Evolutionary conservation across 2,797 vertebrate genomes (phyloP), one percentile per base, ranked within the genome.

Genomic region (Danio tinwini): DNA sequence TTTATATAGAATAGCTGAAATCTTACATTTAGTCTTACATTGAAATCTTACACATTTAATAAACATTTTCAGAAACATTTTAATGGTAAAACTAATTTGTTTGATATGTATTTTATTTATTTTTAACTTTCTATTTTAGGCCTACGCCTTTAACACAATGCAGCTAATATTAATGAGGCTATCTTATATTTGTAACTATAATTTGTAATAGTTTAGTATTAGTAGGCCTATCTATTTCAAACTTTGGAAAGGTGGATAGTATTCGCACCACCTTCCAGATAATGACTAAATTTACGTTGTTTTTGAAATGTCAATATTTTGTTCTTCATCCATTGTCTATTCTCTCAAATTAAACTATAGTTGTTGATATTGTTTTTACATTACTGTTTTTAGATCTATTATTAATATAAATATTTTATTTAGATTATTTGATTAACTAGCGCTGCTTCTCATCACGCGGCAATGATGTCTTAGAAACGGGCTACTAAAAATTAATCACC

Each of bases 371-470:
- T 21, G 12, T 39, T 2, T 19, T 1, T 40, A 74, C 65, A 42
- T 3, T 1, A 29, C 29, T 29, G 1, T 29, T 29, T 68, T 61
- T 21, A 47, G 2, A 16, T 16, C 65, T 5, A 1, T 47, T 47
- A 47, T 2, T 47, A 29, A 29, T 45, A 12, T 12, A n/a, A n/a
- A n/a, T 7, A 2, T 12, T 47, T 47, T 47, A 7, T 12, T 47
- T 7, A 5, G 17, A 76, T 81, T 74, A 73, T 83, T 67, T 70
- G 59, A 74, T 69, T 68, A 62, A 71, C 49, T 29, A 45, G 39
- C 39, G 7, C 44, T 42, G 17, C 39, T 56, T 50, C 19, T 16
- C 69, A 42, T 71, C 39, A 50, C 14, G 29, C 53, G 42, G 61
- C 50, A 72, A 69, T 78, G 45, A 21, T 75, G 52, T 58, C 17